Percentiles rank a stretch among this genome's conserved stretches.
Evolutionary conservation across 2,797 vertebrate species (phyloP).

Genomic region (Neosilurus mollespiculum): DNA sequence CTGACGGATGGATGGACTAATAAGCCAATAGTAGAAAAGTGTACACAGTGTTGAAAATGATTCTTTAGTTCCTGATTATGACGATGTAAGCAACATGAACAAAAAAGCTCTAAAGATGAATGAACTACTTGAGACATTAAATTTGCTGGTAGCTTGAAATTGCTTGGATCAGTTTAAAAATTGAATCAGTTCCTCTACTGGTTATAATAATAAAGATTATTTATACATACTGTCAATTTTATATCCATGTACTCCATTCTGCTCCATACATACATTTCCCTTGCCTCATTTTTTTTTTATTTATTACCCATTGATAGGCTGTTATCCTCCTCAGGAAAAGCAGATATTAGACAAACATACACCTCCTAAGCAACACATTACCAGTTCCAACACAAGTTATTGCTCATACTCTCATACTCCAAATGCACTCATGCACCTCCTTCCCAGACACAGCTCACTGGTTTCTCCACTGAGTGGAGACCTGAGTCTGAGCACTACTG

Average conservation of each 20-base stretch:
- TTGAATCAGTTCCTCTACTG: not conserved
- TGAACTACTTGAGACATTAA: not conserved
- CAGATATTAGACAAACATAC: not conserved
- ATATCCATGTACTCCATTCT: not conserved
- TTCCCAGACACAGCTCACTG: slow-evolving; percentile 3
- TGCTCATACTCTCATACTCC: not conserved
- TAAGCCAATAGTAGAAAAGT: not conserved
- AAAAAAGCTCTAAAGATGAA: no score
- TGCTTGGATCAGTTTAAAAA: not conserved
- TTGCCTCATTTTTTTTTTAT: not conserved
- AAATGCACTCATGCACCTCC: not conserved
- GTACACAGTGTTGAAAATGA: not conserved
- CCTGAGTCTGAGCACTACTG: not conserved
- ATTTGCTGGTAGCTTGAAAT: not conserved
- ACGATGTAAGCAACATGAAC: not conserved
- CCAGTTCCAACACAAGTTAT: not conserved
- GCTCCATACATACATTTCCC: not conserved
- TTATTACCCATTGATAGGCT: not conserved
- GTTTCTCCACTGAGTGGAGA: not conserved
- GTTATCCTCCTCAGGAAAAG: not conserved
- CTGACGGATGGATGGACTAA: not conserved
- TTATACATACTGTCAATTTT: not conserved
- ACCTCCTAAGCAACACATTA: not conserved
- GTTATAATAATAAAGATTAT: not conserved
- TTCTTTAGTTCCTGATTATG: not conserved